Evolutionary conservation across 2,797 vertebrate species (phyloP).

Genomic region (Cossypha heuglini): DNA sequence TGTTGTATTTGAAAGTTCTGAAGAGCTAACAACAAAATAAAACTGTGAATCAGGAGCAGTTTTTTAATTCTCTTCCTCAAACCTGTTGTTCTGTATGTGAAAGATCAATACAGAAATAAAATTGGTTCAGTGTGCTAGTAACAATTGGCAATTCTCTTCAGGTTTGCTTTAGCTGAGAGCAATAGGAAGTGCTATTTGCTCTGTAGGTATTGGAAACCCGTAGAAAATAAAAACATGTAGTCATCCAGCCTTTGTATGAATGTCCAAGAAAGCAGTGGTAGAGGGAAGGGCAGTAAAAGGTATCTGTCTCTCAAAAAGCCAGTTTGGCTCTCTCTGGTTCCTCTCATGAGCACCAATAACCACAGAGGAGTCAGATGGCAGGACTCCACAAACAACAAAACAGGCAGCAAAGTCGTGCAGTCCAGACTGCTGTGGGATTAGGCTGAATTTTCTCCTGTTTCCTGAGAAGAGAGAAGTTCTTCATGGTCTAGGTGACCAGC

Average conservation of each 20-base stretch:
- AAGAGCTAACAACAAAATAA: background rate
- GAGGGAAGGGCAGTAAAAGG: background rate
- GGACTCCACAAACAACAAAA: background rate
- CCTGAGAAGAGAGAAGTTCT: background rate
- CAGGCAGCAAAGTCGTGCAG: accelerated
- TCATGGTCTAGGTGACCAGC: background rate
- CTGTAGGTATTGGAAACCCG: background rate
- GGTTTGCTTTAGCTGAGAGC: background rate
- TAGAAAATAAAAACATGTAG: background rate
- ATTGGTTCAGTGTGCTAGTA: background rate
- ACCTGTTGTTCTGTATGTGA: background rate
- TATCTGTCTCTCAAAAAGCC: background rate
- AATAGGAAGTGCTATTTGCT: background rate
- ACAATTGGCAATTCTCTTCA: background rate
- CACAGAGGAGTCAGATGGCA: background rate
- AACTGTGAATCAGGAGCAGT: background rate
- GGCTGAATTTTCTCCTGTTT: background rate
- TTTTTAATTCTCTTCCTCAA: background rate
- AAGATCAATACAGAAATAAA: constrained; percentile 22
- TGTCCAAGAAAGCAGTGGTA: background rate
- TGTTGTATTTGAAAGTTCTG: background rate
- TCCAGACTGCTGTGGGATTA: background rate
- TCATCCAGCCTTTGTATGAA: background rate
- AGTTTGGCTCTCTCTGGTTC: background rate
- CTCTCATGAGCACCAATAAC: background rate